Percentiles rank a stretch among this genome's conserved stretches.
Conservation (phyloP, 2,113 vertebrate species). For the Rhabdomys dilectus region DNA sequence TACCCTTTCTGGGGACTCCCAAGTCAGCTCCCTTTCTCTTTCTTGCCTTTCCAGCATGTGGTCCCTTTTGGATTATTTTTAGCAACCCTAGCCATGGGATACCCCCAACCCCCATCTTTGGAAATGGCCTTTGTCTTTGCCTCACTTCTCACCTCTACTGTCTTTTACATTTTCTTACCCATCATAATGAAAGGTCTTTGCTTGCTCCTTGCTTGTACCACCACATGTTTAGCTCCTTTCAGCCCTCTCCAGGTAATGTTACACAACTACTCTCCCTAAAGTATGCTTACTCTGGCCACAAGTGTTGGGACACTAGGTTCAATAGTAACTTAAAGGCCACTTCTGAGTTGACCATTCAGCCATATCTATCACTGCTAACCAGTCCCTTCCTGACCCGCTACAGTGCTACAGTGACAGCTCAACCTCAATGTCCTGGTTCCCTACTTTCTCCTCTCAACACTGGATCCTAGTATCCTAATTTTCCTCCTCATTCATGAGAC, state of each 20-base stretch:
- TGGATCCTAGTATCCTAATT: background rate
- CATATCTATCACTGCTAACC: background rate
- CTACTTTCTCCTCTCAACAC: background rate
- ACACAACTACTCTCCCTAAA: background rate
- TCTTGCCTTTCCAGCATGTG: background rate
- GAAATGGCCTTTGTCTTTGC: background rate
- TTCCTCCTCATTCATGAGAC: background rate
- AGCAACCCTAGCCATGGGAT: too few relatives aligned
- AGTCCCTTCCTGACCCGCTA: background rate
- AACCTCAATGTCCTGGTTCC: background rate
- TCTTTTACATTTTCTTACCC: background rate
- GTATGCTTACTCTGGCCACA: background rate
- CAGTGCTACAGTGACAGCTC: background rate
- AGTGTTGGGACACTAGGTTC: background rate
- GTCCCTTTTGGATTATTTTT: background rate
- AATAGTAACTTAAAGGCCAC: background rate
- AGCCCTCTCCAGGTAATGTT: background rate
- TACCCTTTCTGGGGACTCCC: background rate
- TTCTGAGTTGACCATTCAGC: background rate
- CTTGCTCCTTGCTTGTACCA: background rate
- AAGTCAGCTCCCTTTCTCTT: background rate
- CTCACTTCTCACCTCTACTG: background rate
- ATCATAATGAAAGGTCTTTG: background rate
- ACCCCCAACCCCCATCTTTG: background rate
- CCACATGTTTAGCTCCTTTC: background rate